Conservation (phyloP, 2,113 vertebrate genomes). For the Patagioenas fasciata region DNA sequence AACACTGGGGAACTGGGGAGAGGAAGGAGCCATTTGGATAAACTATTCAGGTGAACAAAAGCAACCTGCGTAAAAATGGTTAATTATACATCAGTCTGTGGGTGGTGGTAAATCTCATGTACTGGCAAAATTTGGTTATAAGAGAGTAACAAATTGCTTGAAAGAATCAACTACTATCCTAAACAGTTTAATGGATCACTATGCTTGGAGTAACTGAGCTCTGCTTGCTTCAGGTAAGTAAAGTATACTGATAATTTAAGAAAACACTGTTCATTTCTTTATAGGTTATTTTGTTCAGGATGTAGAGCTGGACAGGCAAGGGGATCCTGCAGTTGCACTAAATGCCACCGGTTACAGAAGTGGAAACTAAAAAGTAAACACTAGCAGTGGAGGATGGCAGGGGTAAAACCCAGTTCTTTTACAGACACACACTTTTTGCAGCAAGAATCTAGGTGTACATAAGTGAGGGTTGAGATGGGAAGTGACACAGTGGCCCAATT, state of each 20-base stretch:
- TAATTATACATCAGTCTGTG: background rate
- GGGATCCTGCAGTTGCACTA: background rate
- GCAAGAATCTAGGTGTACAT: background rate
- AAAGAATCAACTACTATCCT: background rate
- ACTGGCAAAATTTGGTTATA: background rate
- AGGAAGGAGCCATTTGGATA: background rate
- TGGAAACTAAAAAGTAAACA: background rate
- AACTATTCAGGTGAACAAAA: background rate
- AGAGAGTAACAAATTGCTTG: background rate
- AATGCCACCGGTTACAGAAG: background rate
- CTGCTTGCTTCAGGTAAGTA: background rate
- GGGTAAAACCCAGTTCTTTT: background rate
- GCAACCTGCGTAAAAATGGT: background rate
- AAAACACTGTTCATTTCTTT: background rate
- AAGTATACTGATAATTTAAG: background rate
- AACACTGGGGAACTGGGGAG: background rate
- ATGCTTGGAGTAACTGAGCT: background rate
- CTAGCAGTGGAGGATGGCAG: background rate
- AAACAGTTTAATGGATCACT: background rate
- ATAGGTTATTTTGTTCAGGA: background rate
- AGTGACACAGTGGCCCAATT: constrained; percentile 30
- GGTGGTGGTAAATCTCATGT: background rate
- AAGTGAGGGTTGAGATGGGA: background rate
- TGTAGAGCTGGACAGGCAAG: background rate
- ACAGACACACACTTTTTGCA: background rate